A percentile compares a stretch with the other conserved stretches of the same genome.
phyloP scores from a whole-genome alignment of 2,113 vertebrate species.

The Parus major region DNA sequence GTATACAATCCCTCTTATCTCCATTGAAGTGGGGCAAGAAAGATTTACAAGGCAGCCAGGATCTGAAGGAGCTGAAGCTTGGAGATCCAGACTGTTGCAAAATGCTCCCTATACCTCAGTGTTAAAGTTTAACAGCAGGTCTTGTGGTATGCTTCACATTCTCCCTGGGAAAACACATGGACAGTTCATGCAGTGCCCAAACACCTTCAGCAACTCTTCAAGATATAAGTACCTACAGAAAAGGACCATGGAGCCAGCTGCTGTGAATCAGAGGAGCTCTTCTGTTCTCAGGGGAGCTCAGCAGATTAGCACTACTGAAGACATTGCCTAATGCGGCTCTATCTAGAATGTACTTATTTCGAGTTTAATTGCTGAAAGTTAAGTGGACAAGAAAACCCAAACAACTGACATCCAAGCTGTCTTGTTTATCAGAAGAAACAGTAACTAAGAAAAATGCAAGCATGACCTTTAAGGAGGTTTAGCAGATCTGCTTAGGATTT shows the following conservation, averaged over 20 bases:
- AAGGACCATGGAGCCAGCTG: background rate
- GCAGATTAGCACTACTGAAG: background rate
- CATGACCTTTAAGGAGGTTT: background rate
- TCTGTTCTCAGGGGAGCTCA: background rate
- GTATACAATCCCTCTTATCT: conserved; percentile 43
- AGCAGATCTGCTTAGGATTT: background rate
- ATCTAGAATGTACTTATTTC: background rate
- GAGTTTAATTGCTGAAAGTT: background rate
- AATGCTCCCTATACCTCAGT: conserved; percentile 12
- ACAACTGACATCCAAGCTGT: background rate
- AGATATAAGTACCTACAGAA: background rate
- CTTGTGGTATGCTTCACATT: background rate
- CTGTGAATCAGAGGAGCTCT: background rate
- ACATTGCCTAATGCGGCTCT: background rate
- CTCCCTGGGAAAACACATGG: accelerated
- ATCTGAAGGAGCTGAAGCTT: background rate
- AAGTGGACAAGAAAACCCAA: background rate
- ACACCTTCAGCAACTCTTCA: background rate
- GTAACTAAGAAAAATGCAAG: background rate
- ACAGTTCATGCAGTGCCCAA: background rate
- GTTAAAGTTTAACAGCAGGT: background rate
- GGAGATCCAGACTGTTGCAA: background rate
- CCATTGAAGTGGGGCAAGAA: conserved; percentile 39
- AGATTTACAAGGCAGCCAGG: conserved; percentile 44
- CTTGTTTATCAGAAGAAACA: background rate